phyloP scores from a whole-genome alignment of 1,140 invertebrate species.

The Bombus confusus region DNA sequence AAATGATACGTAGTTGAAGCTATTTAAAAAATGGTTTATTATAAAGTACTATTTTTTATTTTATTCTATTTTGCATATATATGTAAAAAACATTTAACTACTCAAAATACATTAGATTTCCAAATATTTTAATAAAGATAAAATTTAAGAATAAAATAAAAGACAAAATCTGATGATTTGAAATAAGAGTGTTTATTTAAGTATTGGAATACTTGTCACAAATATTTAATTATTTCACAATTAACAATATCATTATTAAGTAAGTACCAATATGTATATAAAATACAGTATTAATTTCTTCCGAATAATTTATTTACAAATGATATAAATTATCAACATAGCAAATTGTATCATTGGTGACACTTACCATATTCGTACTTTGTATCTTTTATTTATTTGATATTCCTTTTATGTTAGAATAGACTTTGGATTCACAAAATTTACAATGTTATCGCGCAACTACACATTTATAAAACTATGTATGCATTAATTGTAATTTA shows the following conservation, averaged over 20 bases:
- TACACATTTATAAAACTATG: slow-evolving; percentile 1
- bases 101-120: background rate
- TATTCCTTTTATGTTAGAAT: background rate
- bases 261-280: background rate
- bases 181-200: background rate
- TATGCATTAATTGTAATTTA: slow-evolving; percentile 2
- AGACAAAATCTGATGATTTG: background rate
- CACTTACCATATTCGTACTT: slow-evolving; percentile 43
- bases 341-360: background rate
- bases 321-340: slow-evolving; percentile 1
- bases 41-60: background rate
- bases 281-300: background rate
- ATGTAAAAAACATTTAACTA: background rate
- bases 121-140: background rate
- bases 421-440: slow-evolving; percentile 21
- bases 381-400: slow-evolving; percentile 32
- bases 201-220: background rate
- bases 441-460: slow-evolving; percentile 3
- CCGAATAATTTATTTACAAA: background rate
- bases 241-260: background rate
- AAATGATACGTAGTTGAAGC: background rate
- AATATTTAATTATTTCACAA: background rate
- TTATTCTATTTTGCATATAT: background rate
- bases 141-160: background rate
- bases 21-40: background rate